Base-by-base conservation (phyloP, 2,888 invertebrate species). In the Platycheirus rosarum region DNA sequence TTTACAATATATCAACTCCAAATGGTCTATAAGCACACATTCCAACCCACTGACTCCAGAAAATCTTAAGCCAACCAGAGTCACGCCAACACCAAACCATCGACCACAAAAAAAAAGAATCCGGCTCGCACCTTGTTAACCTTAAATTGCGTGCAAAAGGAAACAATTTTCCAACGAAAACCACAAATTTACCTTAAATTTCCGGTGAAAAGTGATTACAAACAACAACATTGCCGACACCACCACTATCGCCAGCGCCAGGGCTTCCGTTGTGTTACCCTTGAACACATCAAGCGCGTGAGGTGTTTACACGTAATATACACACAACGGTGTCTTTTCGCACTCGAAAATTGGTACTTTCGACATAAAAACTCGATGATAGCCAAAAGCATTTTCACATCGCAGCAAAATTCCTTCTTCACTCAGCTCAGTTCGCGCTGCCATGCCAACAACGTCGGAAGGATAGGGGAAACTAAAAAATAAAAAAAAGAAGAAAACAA, bases 161-260 rank as follows among this genome's bases (percentile, higher is more conserved):
- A n/a, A n/a, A n/a, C 79, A 75, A 80, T 80, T 80, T 80, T 60
- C 57, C 75, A 65, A 16, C 60, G 79, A 80, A 80, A 80, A 80
- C 79, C 75, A 80, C 75, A 80, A 80, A 80, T 80, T 80, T 66
- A 75, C 79, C 75, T 55, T 80, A 75, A 80, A 80, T 80, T 80
- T 80, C 79, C 79, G 79, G 79, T 70, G 79, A 80, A 75, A 80
- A 80, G 79, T 80, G 79, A 80, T 80, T 80, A 80, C 75, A 80
- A 75, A 75, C 75, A 80, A 70, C 79, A 75, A 65, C 70, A 46
- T 63, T 69, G 63, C 49, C 63, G 63, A 23, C n/a, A n/a, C n/a
- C n/a, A n/a, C n/a, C n/a, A n/a, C n/a, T n/a, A n/a, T n/a, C n/a
- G n/a, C n/a, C n/a, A n/a, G n/a, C n/a, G n/a, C n/a, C n/a, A n/a